phyloP scores from a whole-genome alignment of 2,888 invertebrate genomes.

The Pharmacophagus antenor region DNA sequence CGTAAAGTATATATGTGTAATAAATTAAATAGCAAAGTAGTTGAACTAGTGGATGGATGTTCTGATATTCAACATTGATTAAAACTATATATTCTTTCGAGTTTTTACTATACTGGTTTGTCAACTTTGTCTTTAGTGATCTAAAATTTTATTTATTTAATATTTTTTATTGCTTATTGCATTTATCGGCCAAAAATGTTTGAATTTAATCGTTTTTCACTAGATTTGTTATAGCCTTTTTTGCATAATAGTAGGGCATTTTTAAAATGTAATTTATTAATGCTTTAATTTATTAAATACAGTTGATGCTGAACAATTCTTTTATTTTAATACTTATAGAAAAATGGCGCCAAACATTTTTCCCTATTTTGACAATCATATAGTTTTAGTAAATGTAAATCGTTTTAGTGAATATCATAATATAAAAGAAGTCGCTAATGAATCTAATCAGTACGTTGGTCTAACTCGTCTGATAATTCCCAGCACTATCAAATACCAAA shows the following conservation, averaged over 20 bases:
- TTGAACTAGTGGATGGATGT: neutral
- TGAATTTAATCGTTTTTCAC: neutral
- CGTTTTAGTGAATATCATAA: too few relatives aligned
- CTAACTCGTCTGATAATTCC: too few relatives aligned
- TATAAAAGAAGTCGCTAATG: too few relatives aligned
- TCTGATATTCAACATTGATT: neutral
- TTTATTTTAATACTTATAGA: neutral
- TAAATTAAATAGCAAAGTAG: too few relatives aligned
- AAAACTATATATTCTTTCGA: neutral
- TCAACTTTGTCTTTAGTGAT: neutral
- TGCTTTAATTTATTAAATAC: constrained; percentile 20
- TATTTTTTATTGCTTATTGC: neutral
- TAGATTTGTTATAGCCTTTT: neutral
- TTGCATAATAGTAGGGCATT: neutral
- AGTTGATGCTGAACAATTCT: constrained; percentile 11
- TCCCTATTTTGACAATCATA: too few relatives aligned
- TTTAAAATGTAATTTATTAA: constrained; percentile 9
- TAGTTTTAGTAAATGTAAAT: too few relatives aligned
- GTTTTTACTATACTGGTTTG: neutral
- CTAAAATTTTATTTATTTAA: neutral
- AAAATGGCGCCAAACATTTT: too few relatives aligned
- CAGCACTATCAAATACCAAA: too few relatives aligned
- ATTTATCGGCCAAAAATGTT: neutral
- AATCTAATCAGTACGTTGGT: too few relatives aligned
- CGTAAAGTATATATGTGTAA: too few relatives aligned